These are phyloP conservation scores for Kryptolebias ocellatus DNA, from an alignment of 2,797 vertebrate genomes.

Conservation along the genomic window DNA sequence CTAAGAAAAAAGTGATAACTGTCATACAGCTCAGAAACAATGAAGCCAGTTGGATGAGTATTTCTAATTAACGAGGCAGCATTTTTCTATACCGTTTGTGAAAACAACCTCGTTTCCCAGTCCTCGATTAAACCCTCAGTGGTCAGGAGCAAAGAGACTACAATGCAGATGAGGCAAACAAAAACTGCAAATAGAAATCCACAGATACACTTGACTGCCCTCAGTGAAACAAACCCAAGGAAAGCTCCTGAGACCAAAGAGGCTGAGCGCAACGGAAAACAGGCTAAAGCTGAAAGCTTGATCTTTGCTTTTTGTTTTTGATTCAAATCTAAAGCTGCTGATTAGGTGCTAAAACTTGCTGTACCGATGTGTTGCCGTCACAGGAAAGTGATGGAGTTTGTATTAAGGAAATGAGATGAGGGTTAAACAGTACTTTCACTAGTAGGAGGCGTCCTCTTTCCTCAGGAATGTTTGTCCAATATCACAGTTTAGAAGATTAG, in stretches of 20 bases:
- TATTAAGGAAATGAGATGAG: constrained; percentile 15
- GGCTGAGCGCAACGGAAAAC: constrained; percentile 4
- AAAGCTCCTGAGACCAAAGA: constrained; percentile 3
- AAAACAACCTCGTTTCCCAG: background rate
- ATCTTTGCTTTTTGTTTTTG: background rate
- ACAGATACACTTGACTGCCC: constrained; percentile 12
- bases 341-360: constrained; percentile 15
- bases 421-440: constrained; percentile 16
- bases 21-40: background rate
- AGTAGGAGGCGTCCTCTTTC: constrained; percentile 7
- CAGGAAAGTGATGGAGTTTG: background rate
- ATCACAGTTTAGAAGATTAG: constrained; percentile 38
- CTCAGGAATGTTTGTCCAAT: constrained; percentile 20
- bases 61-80: background rate
- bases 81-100: constrained; percentile 8
- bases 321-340: background rate
- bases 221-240: constrained; percentile 21
- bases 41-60: background rate
- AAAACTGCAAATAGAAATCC: constrained; percentile 8
- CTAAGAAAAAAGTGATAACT: constrained; percentile 1
- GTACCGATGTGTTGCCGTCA: constrained; percentile 15
- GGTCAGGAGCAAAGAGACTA: constrained; percentile 11
- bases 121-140: constrained; percentile 7
- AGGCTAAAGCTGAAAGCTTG: constrained; percentile 3
- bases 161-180: constrained; percentile 20